Evolutionary conservation across 2,113 vertebrate genomes (phyloP).

Genomic region (Psittacula cyanocephala): DNA sequence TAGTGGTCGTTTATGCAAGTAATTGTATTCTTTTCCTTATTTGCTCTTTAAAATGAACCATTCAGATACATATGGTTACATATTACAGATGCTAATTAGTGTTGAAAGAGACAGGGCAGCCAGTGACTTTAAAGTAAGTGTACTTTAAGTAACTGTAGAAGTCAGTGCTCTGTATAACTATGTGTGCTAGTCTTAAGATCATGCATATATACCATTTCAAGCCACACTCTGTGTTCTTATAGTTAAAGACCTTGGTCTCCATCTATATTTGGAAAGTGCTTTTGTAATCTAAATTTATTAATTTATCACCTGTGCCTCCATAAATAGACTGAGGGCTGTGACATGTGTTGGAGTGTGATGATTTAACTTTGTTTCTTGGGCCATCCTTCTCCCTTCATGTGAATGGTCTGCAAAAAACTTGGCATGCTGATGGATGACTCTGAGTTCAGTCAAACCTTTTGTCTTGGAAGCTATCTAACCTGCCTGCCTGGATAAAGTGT

Average conservation of each 20-base stretch:
- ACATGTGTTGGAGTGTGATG: neutral
- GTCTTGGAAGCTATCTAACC: neutral
- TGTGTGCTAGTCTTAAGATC: neutral
- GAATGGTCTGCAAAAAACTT: neutral
- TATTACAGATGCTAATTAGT: neutral
- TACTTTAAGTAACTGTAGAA: neutral
- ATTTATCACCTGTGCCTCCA: neutral
- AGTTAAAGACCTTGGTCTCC: neutral
- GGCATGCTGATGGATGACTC: neutral
- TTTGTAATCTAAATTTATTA: neutral
- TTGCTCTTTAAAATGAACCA: neutral
- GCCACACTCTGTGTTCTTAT: neutral
- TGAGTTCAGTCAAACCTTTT: neutral
- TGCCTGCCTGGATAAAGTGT: neutral
- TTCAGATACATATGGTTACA: neutral
- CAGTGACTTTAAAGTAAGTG: neutral
- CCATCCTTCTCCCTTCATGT: neutral
- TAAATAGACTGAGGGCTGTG: neutral
- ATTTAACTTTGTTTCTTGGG: neutral
- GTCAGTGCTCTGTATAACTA: neutral
- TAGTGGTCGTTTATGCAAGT: neutral
- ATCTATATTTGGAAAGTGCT: neutral
- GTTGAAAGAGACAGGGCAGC: neutral
- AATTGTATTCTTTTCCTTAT: neutral
- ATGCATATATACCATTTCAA: neutral